Conservation (phyloP, 64 coral and sea anemone species). For the Cladopsammia gracilis region DNA sequence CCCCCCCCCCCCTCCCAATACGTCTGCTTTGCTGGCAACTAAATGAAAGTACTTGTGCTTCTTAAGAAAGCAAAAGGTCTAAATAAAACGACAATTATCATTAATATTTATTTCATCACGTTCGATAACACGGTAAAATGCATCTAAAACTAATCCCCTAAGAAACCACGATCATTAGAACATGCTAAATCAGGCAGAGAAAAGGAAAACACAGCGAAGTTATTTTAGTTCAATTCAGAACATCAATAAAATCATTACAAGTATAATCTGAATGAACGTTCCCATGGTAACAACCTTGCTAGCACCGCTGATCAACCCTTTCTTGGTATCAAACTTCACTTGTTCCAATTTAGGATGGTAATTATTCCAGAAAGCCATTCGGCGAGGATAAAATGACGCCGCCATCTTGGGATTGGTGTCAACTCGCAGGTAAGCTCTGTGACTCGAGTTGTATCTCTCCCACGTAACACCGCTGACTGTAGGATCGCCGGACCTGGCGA, state of each 20-base stretch:
- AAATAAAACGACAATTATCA: too few species aligned
- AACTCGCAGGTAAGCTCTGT: conserved; percentile 1
- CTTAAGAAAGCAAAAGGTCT: too few species aligned
- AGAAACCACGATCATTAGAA: too few species aligned
- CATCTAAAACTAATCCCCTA: too few species aligned
- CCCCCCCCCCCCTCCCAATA: too few species aligned
- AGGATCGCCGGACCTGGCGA: background rate
- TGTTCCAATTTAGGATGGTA: background rate
- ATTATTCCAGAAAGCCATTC: conserved; percentile 46
- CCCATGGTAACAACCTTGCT: background rate
- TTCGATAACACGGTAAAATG: too few species aligned
- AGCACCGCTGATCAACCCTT: too few species aligned
- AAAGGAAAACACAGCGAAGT: background rate
- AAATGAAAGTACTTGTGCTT: too few species aligned
- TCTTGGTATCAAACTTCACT: background rate
- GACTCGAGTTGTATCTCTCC: background rate
- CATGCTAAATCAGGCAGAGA: too few species aligned
- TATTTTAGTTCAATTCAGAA: background rate
- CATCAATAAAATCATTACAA: background rate
- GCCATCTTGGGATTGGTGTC: background rate
- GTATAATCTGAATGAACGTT: background rate
- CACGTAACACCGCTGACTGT: background rate
- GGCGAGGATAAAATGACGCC: background rate
- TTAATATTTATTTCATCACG: too few species aligned
- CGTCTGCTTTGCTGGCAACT: too few species aligned